Base-by-base conservation (phyloP, 2,113 vertebrate species). In the Mobula birostris region DNA sequence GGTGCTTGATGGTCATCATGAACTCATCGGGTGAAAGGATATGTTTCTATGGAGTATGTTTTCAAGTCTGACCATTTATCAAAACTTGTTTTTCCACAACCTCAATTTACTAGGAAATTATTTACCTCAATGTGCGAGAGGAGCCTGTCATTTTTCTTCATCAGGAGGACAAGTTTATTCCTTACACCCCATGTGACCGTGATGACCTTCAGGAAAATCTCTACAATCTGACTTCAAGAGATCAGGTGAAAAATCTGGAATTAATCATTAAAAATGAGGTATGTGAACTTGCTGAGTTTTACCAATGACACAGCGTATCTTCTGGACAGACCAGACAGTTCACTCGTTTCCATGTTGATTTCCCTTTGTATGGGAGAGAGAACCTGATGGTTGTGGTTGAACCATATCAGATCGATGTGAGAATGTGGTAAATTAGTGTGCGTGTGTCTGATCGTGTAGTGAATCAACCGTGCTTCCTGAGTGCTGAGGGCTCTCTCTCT, bases 221-320 rank as follows among this genome's bases (percentile, higher is more conserved):
- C 91, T 74, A 76, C 11, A 72, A 48, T 27, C 24, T 93, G 21
- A 29, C 68, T 93, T 40, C 91, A 74, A 93, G 91, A 56, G 27
- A 48, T 93, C 91, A 93, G 3, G 91, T 93, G 70, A 70, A 76
- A 74, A 74, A 93, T 56, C 70, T 93, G 91, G 91, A 93, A 76
- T 93, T 93, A 76, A 74, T 56, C 36, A 93, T 93, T 93, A 93
- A 93, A 74, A 76, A 40, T 1, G 91, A 93, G 91, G 70, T 76
- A 56, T 48, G 21, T 48, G 61, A 88, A n/a, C n/a, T 66, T 66
- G 8, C 58, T 63, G 29, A 88, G 83, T 63, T 88, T 63, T 63
- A 61, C 63, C n/a, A 87, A 12, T 87, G 83, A 15, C 24, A 29
- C 11, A 12, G 58, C 1, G 40, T 56, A 85, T 58, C 48, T 48